phyloP scores from a whole-genome alignment of 1,140 invertebrate genomes.

The Aphis gossypii region DNA sequence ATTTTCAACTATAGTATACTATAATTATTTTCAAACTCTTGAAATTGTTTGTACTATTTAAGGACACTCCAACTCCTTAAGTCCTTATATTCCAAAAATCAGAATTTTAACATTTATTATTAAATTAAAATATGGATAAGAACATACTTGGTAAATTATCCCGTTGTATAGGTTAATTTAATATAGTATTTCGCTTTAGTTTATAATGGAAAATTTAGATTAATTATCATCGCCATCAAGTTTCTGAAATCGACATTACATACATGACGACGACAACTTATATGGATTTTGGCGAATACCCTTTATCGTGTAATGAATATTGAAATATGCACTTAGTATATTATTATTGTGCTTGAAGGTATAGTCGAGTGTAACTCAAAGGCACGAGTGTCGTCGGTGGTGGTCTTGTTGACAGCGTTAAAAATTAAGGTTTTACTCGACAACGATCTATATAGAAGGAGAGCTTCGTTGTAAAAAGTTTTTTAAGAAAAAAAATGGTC shows the following conservation, averaged over 20 bases:
- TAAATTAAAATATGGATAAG: no score
- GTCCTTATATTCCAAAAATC: no score
- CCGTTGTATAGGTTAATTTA: neutral
- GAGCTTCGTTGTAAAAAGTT: neutral
- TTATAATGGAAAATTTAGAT: no score
- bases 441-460: neutral
- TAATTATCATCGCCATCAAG: no score
- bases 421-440: neutral
- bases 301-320: neutral
- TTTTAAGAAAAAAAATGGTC: neutral
- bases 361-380: neutral
- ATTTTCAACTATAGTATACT: no score
- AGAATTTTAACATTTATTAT: no score
- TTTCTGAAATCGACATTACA: neutral
- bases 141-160: no score
- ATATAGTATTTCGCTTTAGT: neutral
- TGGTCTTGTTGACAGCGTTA: neutral
- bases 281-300: neutral
- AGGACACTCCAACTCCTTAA: no score
- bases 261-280: neutral
- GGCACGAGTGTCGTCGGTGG: neutral
- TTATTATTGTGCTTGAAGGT: neutral
- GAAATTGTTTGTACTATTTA: no score
- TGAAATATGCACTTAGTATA: neutral
- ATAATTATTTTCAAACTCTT: no score